Evolutionary conservation across 2,113 vertebrate species (phyloP).

Genomic region (Phalacrocorax aristotelis): DNA sequence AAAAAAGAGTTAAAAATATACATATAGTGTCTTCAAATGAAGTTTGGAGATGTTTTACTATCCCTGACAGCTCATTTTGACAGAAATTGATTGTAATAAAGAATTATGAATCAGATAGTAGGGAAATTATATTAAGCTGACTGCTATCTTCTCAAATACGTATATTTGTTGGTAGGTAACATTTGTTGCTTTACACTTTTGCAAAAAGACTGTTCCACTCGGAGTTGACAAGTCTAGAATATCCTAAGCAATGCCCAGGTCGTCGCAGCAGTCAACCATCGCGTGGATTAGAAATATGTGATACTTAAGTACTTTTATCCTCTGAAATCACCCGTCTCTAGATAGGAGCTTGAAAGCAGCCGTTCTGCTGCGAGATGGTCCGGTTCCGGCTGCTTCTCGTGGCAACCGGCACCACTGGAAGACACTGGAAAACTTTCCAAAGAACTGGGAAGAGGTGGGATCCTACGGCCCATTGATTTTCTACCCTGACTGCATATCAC

Average conservation of each 20-base stretch:
- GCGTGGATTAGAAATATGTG: background rate
- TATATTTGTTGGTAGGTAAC: rapidly evolving
- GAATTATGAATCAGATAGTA: background rate
- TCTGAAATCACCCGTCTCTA: background rate
- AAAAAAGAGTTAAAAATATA: background rate
- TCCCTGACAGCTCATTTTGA: background rate
- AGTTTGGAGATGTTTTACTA: background rate
- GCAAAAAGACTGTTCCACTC: background rate
- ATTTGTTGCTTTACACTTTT: background rate
- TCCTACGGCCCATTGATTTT: background rate
- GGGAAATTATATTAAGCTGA: background rate
- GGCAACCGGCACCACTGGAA: rapidly evolving
- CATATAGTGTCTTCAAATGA: background rate
- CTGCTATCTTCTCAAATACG: background rate
- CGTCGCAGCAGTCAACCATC: background rate
- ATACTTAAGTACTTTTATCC: background rate
- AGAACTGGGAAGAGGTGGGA: background rate
- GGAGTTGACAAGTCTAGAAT: background rate
- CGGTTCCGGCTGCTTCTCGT: background rate
- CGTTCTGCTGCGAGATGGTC: background rate
- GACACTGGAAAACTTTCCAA: background rate
- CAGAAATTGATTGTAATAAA: background rate
- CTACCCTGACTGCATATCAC: background rate
- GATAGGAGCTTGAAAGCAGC: background rate
- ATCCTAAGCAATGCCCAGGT: background rate